A percentile compares a stretch with the other conserved stretches of the same genome.
Evolutionary conservation across 2,888 invertebrate genomes (phyloP).

Genomic region (Agrochola lota): DNA sequence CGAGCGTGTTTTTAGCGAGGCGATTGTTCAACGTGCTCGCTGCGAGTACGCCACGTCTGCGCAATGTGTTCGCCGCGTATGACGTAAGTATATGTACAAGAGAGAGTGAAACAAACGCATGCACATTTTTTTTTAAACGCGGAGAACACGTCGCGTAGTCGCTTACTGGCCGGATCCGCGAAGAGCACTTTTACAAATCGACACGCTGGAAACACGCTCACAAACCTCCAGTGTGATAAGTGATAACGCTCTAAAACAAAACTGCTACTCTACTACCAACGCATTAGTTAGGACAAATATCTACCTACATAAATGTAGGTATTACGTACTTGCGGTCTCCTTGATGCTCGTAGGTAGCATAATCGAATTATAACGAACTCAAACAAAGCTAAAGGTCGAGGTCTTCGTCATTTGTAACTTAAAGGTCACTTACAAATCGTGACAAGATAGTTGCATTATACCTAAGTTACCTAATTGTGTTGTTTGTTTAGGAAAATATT

Average conservation of each 20-base stretch:
- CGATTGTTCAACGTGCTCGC: not conserved
- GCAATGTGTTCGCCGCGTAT: not conserved
- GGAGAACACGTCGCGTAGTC: too few species aligned
- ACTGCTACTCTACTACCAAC: not conserved
- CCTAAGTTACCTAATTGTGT: not conserved
- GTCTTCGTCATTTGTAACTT: slow-evolving; percentile 44
- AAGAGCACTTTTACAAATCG: not conserved
- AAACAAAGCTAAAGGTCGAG: slow-evolving; percentile 49
- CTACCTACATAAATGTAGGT: not conserved
- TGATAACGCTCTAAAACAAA: not conserved
- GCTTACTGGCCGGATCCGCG: not conserved
- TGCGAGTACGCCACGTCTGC: not conserved
- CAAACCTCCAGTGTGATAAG: not conserved
- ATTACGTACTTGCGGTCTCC: slow-evolving; percentile 18
- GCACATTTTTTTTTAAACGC: not conserved
- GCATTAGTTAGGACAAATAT: not conserved
- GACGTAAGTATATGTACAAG: not conserved
- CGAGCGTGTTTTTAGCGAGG: not conserved
- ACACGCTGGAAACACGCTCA: not conserved
- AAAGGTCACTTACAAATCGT: slow-evolving; percentile 46
- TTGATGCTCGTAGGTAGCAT: slow-evolving; percentile 29
- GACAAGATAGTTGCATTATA: slow-evolving; percentile 38
- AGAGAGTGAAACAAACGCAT: not conserved
- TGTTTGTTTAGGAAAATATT: slow-evolving; percentile 36
- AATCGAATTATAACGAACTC: slow-evolving; percentile 52